Percentiles rank a stretch among this genome's conserved stretches.
Conservation (phyloP, 64 coral and sea anemone species). For the Hydrozoanthus tunicans region DNA sequence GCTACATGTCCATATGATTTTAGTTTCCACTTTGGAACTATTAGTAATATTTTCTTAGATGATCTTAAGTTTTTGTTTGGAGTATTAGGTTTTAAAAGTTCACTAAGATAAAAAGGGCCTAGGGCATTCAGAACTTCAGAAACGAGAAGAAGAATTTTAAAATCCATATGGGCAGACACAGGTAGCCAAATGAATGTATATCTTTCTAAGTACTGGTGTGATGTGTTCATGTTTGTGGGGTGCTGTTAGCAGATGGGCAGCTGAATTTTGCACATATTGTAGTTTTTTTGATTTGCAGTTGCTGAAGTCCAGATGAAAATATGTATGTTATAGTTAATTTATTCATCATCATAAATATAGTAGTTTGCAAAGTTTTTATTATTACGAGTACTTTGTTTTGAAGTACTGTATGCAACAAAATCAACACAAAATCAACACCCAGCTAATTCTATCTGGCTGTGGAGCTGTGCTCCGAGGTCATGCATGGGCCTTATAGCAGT, state of each 20-base stretch:
- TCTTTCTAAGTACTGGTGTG: slow-evolving; percentile 52
- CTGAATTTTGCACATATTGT: slow-evolving; percentile 20
- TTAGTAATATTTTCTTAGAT: slow-evolving; percentile 42
- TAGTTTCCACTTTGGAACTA: slow-evolving; percentile 26
- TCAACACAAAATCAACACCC: too few relatives aligned
- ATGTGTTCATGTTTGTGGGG: slow-evolving; percentile 50
- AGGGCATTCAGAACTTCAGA: slow-evolving; percentile 33
- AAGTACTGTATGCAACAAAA: too few relatives aligned
- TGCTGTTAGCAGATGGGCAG: slow-evolving; percentile 43
- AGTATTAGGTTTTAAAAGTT: slow-evolving; percentile 49
- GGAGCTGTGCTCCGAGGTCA: too few relatives aligned
- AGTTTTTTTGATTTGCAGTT: neutral
- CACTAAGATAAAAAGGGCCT: slow-evolving; percentile 47
- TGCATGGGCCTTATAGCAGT: too few relatives aligned
- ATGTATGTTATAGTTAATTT: too few relatives aligned
- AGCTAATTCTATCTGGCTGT: too few relatives aligned
- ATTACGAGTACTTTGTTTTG: too few relatives aligned
- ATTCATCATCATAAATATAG: too few relatives aligned
- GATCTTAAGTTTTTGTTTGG: slow-evolving; percentile 54
- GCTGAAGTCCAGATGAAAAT: neutral
- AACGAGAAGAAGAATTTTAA: neutral
- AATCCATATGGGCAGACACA: slow-evolving; percentile 54
- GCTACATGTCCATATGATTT: slow-evolving; percentile 52
- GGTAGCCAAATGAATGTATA: slow-evolving; percentile 45
- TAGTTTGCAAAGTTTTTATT: too few relatives aligned